Percentiles rank a stretch among this genome's conserved stretches.
phyloP scores from a whole-genome alignment of 1,140 invertebrate genomes.

The Patella vulgata region DNA sequence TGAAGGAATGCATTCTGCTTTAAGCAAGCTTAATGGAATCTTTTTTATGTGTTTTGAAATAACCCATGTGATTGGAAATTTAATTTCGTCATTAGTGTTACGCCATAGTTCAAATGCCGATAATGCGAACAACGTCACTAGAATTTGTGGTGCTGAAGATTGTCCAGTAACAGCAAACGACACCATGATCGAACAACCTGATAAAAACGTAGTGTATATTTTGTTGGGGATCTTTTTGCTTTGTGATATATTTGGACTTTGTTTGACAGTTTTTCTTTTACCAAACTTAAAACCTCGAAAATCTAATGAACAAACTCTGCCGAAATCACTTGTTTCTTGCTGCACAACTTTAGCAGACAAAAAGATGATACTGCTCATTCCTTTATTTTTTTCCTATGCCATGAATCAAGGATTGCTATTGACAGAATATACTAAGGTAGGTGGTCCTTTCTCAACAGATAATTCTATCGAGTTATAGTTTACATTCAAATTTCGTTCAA shows the following conservation, averaged over 20 bases:
- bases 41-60: neutral
- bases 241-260: too few species aligned
- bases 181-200: constrained; percentile 7
- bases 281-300: constrained; percentile 3
- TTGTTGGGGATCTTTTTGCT: too few species aligned
- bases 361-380: constrained; percentile 15
- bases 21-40: neutral
- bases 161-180: constrained; percentile 14
- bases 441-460: too few species aligned
- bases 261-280: too few species aligned
- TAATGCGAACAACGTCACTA: too few species aligned
- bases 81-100: neutral
- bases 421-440: constrained; percentile 13
- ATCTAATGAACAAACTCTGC: neutral
- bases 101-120: too few species aligned
- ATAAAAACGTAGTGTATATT: too few species aligned
- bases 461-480: too few species aligned
- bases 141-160: too few species aligned
- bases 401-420: constrained; percentile 11
- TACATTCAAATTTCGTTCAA: too few species aligned
- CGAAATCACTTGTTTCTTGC: constrained; percentile 9
- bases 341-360: constrained; percentile 9
- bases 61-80: neutral
- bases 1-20: neutral
- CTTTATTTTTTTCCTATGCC: constrained; percentile 5